These are phyloP conservation scores for Balaeniceps rex DNA, from an alignment of 2,113 vertebrate species.

Conservation along the genomic window DNA sequence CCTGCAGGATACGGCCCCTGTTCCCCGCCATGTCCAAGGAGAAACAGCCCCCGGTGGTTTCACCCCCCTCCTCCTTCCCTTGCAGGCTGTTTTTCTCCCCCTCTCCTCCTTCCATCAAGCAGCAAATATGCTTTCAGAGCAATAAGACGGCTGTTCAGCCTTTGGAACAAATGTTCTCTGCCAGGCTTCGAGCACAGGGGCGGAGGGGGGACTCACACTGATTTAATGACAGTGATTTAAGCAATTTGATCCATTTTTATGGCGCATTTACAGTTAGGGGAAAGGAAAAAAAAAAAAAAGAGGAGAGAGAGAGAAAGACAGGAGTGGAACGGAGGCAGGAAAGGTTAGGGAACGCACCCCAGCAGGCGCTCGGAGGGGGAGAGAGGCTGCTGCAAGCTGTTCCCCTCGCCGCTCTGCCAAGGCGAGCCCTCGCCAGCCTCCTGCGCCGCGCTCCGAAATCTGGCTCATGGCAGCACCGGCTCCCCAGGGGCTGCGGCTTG, in stretches of 20 bases:
- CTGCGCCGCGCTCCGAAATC: not conserved
- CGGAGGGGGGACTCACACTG: slow-evolving; percentile 65
- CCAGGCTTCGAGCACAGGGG: slow-evolving; percentile 58
- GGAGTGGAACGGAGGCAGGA: slow-evolving; percentile 51
- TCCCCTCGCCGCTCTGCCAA: slow-evolving; percentile 25
- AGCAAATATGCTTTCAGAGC: slow-evolving; percentile 69
- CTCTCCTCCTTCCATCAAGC: slow-evolving; percentile 64
- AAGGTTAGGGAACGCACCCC: slow-evolving; percentile 62
- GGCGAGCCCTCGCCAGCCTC: not conserved
- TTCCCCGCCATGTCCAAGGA: not conserved
- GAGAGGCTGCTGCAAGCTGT: slow-evolving; percentile 48
- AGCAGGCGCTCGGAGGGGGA: slow-evolving; percentile 6
- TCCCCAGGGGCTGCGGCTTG: not conserved
- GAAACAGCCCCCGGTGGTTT: not conserved
- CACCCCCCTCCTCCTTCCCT: slow-evolving; percentile 19
- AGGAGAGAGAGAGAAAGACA: slow-evolving; percentile 44
- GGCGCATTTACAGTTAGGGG: slow-evolving; percentile 62
- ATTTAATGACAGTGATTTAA: slow-evolving; percentile 71
- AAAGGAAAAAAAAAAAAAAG: not conserved
- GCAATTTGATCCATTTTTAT: slow-evolving; percentile 70
- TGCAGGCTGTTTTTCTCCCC: slow-evolving; percentile 53
- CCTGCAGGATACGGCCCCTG: accelerated
- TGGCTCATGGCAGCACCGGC: not conserved
- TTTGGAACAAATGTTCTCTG: slow-evolving; percentile 68
- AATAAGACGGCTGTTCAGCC: slow-evolving; percentile 65